These are phyloP conservation scores for Sanderia malayensis DNA, from an alignment of 30 jellyfish, hydroid and myxozoan species.

Conservation along the genomic window DNA sequence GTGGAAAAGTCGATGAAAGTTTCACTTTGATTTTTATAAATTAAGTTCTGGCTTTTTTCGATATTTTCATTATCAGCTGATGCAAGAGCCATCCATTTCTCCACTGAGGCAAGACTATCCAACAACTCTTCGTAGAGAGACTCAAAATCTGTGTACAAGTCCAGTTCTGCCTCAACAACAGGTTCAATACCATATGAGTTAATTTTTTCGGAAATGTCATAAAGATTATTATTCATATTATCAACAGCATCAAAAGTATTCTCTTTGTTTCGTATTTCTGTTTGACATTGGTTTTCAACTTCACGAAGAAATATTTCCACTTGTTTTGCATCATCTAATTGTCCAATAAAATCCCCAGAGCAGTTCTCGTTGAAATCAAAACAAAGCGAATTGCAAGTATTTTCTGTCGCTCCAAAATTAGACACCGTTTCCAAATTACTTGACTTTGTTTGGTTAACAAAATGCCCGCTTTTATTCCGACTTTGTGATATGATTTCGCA, in stretches of 20 bases:
- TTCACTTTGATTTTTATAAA: not conserved
- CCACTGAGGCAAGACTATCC: constrained; percentile 58
- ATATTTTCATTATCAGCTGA: not conserved
- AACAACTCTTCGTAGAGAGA: constrained; percentile 55
- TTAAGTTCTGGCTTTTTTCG: not conserved
- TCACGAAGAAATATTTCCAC: constrained; percentile 66
- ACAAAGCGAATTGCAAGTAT: not conserved
- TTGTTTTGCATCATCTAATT: constrained; percentile 59
- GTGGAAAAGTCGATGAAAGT: not conserved
- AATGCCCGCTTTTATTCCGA: not conserved
- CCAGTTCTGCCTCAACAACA: constrained; percentile 30
- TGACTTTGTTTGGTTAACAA: not conserved
- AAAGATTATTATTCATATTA: not conserved
- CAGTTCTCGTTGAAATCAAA: constrained; percentile 2
- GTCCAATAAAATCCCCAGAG: constrained; percentile 19
- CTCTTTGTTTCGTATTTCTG: constrained; percentile 19
- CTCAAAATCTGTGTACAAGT: constrained; percentile 60
- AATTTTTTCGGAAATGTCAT: constrained; percentile 46
- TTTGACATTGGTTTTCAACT: constrained; percentile 51
- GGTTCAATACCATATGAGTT: constrained; percentile 10
- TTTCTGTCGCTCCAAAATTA: constrained; percentile 7
- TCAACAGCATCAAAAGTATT: constrained; percentile 2
- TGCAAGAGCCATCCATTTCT: constrained; percentile 64
- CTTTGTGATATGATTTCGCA: constrained; percentile 35
- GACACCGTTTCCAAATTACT: not conserved